A percentile compares a stretch with the other conserved stretches of the same genome.
These are phyloP conservation scores for Tribolium madens DNA, from an alignment of 1,140 invertebrate genomes.

Conservation along the genomic window DNA sequence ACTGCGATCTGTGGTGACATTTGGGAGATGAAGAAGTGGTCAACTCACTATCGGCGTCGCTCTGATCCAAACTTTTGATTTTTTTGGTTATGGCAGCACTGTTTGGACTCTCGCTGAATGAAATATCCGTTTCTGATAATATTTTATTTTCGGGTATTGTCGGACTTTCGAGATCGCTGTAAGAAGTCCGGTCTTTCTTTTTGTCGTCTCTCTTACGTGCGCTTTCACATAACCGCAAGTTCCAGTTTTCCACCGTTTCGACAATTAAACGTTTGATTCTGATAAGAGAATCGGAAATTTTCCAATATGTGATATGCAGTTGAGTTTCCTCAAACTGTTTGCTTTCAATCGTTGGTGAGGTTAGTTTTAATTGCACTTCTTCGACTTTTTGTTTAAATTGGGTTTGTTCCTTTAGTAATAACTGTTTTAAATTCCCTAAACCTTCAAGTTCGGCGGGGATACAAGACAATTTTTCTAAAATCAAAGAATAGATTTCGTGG, in stretches of 20 bases:
- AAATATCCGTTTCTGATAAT: slow-evolving; percentile 17
- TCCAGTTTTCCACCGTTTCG: slow-evolving; percentile 77
- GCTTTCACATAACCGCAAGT: slow-evolving; percentile 68
- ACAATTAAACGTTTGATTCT: slow-evolving; percentile 74
- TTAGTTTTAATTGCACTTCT: slow-evolving; percentile 78
- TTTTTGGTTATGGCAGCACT: slow-evolving; percentile 52
- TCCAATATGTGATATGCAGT: slow-evolving; percentile 60
- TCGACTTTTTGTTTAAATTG: slow-evolving; percentile 80
- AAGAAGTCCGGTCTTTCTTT: slow-evolving; percentile 58
- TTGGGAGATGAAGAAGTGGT: slow-evolving; percentile 61
- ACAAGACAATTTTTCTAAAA: slow-evolving; percentile 71
- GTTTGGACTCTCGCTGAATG: slow-evolving; percentile 50
- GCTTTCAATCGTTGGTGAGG: slow-evolving; percentile 72
- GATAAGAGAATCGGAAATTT: slow-evolving; percentile 74
- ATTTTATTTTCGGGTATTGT: slow-evolving; percentile 7
- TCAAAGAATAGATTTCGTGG: slow-evolving; percentile 77
- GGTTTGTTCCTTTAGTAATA: slow-evolving; percentile 75
- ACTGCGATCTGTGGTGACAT: slow-evolving; percentile 66
- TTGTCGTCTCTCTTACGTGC: slow-evolving; percentile 60
- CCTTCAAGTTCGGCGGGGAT: slow-evolving; percentile 68
- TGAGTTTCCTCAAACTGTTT: slow-evolving; percentile 61
- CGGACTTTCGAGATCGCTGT: slow-evolving; percentile 14
- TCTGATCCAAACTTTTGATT: slow-evolving; percentile 60
- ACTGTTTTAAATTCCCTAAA: slow-evolving; percentile 68
- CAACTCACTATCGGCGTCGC: slow-evolving; percentile 53